A percentile compares a stretch with the other conserved stretches of the same genome.
These are phyloP conservation scores for Catostylus mosaicus DNA, from an alignment of 30 jellyfish, hydroid and myxozoan species.

Conservation along the genomic window DNA sequence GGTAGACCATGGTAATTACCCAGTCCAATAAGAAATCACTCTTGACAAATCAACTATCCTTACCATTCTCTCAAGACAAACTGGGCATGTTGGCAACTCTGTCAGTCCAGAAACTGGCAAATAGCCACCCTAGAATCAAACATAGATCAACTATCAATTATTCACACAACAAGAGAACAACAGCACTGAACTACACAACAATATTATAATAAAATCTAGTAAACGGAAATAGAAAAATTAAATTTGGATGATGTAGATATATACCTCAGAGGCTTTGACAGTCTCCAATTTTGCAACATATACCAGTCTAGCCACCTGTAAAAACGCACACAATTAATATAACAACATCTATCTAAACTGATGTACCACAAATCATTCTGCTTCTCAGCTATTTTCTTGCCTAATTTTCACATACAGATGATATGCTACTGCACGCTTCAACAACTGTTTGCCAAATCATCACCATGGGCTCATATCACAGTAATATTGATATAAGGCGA, in stretches of 20 bases:
- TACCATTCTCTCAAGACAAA: conserved; percentile 96
- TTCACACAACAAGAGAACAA: background rate
- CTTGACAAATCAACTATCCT: background rate
- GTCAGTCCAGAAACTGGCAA: conserved; percentile 87
- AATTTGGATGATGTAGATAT: background rate
- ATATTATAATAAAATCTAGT: background rate
- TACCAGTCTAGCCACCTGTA: conserved; percentile 74
- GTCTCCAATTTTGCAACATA: conserved; percentile 87
- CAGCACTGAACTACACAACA: background rate
- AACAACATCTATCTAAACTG: no score
- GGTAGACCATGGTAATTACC: no score
- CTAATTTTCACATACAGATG: no score
- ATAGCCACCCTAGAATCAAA: conserved; percentile 74
- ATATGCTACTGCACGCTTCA: no score
- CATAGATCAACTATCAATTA: no score
- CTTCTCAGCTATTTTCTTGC: no score
- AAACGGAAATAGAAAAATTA: background rate
- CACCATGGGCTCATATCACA: no score
- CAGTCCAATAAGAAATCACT: no score
- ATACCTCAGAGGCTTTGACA: conserved; percentile 71
- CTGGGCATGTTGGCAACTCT: conserved; percentile 95
- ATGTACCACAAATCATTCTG: no score
- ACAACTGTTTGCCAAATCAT: no score
- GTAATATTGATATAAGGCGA: no score
- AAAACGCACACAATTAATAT: no score